phyloP scores from a whole-genome alignment of 2,113 vertebrate genomes.

The Rhabdornis inornatus region DNA sequence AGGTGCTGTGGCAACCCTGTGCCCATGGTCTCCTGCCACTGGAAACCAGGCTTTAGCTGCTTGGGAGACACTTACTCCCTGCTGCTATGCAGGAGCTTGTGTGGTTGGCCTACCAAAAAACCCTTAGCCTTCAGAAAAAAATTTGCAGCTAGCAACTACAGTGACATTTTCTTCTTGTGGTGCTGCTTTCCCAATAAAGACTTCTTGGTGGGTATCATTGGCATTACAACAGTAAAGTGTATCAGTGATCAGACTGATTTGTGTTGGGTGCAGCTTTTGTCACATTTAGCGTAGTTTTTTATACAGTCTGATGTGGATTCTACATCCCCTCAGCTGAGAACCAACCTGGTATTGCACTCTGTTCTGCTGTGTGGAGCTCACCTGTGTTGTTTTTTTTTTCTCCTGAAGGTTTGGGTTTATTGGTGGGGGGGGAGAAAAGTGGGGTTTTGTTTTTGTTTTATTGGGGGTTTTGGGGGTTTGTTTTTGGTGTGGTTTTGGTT shows the following conservation, averaged over 20 bases:
- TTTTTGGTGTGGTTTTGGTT: neutral
- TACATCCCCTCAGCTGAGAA: neutral
- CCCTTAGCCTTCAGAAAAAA: neutral
- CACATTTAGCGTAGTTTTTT: neutral
- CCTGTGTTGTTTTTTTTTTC: neutral
- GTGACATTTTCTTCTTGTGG: neutral
- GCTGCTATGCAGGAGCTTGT: neutral
- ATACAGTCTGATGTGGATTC: neutral
- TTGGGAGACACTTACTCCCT: accelerated
- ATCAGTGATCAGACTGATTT: neutral
- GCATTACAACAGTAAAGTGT: neutral
- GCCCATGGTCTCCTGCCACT: neutral
- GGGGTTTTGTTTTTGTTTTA: neutral
- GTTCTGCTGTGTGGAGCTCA: neutral
- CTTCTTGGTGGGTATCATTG: neutral
- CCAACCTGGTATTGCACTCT: neutral
- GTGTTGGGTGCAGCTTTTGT: neutral
- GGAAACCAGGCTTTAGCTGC: neutral
- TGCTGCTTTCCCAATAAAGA: neutral
- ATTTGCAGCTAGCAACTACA: neutral
- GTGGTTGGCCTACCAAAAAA: neutral
- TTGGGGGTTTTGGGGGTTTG: too few relatives aligned
- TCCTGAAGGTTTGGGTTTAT: neutral
- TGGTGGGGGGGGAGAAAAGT: neutral
- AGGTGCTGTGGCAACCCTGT: neutral